Percentiles rank a stretch among this genome's conserved stretches.
Conservation (phyloP, 1,140 invertebrate genomes). For the Drosophila nigrodunni region DNA sequence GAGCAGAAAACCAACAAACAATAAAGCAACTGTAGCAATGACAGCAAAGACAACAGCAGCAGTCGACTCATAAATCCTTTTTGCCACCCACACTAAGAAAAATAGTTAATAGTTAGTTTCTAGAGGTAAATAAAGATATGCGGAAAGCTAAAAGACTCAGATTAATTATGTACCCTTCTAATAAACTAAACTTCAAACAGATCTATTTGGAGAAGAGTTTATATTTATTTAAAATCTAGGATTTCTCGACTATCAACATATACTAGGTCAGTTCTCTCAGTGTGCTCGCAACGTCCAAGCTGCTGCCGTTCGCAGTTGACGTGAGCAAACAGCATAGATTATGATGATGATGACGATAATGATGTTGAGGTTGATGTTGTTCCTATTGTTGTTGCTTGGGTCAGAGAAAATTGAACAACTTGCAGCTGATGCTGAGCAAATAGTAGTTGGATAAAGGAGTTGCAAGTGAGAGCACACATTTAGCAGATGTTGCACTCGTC, state of each 20-base stretch:
- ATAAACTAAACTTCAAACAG: no score
- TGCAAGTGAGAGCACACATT: constrained; percentile 23
- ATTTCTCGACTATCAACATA: neutral
- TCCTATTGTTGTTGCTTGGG: neutral
- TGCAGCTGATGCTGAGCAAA: constrained; percentile 28
- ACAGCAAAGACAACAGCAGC: neutral
- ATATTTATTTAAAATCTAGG: no score
- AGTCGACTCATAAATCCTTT: constrained; percentile 15
- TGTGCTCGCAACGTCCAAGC: constrained; percentile 1
- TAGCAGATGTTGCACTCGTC: constrained; percentile 46
- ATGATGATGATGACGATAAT: neutral
- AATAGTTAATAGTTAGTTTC: neutral
- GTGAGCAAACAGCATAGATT: constrained; percentile 29
- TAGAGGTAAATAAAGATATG: no score
- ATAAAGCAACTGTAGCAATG: constrained; percentile 15
- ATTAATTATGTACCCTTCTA: no score
- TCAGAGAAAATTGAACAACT: constrained; percentile 13
- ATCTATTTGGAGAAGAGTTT: neutral
- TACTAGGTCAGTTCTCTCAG: neutral
- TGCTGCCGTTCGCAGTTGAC: constrained; percentile 25
- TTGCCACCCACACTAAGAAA: neutral
- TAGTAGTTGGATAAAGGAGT: neutral
- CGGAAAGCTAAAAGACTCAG: no score
- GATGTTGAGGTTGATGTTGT: neutral
- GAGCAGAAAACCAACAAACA: constrained; percentile 32